phyloP scores from a whole-genome alignment of 2,113 vertebrate species.

The Lampris megalopsis region DNA sequence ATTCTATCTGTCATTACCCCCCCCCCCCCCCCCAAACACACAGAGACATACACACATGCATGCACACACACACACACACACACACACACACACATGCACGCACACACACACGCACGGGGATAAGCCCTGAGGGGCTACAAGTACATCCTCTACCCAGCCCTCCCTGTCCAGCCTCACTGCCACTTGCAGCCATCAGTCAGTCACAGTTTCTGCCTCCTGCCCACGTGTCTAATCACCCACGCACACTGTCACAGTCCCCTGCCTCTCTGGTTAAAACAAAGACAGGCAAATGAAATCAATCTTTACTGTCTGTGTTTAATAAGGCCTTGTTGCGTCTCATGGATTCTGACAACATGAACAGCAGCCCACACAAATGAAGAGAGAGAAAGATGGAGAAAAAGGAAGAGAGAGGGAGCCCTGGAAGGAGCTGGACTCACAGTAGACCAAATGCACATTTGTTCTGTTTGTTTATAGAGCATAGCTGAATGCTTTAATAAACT shows the following conservation, averaged over 20 bases:
- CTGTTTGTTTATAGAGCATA: too few relatives aligned
- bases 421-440: too few relatives aligned
- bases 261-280: constrained; percentile 55
- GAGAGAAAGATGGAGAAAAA: neutral
- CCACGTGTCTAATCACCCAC: constrained; percentile 60
- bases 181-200: constrained; percentile 67
- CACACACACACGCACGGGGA: too few relatives aligned
- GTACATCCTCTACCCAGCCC: constrained; percentile 14
- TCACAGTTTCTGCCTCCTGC: constrained; percentile 58
- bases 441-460: too few relatives aligned
- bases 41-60: neutral
- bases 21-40: constrained; percentile 10
- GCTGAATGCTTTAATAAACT: too few relatives aligned
- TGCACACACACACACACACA: constrained; percentile 4
- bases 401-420: neutral
- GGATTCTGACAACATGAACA: constrained; percentile 66
- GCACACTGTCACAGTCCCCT: constrained; percentile 61
- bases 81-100: neutral
- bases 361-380: constrained; percentile 12
- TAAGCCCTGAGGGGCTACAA: constrained; percentile 26
- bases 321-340: constrained; percentile 67
- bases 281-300: constrained; percentile 68
- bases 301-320: constrained; percentile 71
- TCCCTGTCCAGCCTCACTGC: constrained; percentile 27
- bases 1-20: constrained; percentile 17